phyloP scores from a whole-genome alignment of 2,888 invertebrate genomes.

The Sarcophaga variegata region DNA sequence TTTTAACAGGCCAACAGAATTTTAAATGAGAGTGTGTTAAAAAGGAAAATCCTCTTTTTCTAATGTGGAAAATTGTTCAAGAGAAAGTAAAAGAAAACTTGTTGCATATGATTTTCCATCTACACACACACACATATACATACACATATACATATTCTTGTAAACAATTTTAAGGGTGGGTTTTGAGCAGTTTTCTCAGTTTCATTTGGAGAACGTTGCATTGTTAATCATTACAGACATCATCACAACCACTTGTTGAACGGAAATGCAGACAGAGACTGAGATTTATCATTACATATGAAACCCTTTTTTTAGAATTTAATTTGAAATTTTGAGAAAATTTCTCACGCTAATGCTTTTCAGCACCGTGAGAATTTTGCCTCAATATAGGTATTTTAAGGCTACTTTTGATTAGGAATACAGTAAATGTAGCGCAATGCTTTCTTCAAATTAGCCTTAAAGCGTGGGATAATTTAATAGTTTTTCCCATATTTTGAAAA shows the following conservation, averaged over 20 bases:
- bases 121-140: background rate
- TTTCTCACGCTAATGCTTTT: too few species aligned
- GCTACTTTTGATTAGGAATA: background rate
- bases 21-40: constrained; percentile 8
- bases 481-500: too few species aligned
- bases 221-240: background rate
- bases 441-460: background rate
- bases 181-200: background rate
- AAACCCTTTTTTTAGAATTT: too few species aligned
- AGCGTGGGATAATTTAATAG: background rate
- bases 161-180: constrained; percentile 45
- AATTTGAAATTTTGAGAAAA: background rate
- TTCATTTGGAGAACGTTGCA: background rate
- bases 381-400: background rate
- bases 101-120: constrained; percentile 24
- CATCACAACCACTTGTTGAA: constrained; percentile 4
- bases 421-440: background rate
- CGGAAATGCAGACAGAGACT: background rate
- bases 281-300: background rate
- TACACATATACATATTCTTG: background rate
- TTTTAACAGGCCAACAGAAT: constrained; percentile 52
- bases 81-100: constrained; percentile 34
- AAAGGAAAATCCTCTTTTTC: constrained; percentile 25
- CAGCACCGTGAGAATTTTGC: background rate
- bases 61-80: constrained; percentile 27